Conservation (phyloP, 2,113 vertebrate genomes). For the Rhinoderma darwinii region DNA sequence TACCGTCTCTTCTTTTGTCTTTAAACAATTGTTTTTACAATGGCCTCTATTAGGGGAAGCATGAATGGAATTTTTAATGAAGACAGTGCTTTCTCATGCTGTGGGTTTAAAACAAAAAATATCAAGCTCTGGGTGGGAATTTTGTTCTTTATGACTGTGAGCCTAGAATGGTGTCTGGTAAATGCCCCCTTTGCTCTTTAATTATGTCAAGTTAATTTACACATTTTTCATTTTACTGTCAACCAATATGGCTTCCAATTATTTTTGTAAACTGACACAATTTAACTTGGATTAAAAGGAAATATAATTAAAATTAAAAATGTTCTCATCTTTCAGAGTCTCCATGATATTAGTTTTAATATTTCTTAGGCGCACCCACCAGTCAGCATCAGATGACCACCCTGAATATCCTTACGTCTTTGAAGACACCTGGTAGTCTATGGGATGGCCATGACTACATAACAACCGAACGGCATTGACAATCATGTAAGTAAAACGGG, state of each 20-base stretch:
- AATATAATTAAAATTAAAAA: neutral
- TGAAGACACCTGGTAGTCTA: no score
- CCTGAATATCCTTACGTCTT: no score
- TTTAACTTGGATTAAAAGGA: neutral
- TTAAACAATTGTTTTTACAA: constrained; percentile 84
- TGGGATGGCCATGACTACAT: no score
- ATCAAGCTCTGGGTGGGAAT: neutral
- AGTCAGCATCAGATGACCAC: no score
- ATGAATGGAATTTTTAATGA: constrained; percentile 83
- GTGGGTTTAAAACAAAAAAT: constrained; percentile 69
- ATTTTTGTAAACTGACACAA: neutral
- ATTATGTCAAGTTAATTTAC: neutral
- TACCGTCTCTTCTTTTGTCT: constrained; percentile 85
- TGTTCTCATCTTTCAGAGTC: no score
- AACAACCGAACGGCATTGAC: no score
- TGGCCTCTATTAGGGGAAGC: constrained; percentile 82
- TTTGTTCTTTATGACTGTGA: neutral
- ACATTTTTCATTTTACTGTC: neutral
- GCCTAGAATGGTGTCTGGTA: neutral
- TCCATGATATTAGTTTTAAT: no score
- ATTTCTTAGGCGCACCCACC: no score
- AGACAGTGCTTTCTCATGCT: constrained; percentile 70
- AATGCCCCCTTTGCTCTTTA: neutral
- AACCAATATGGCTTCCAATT: neutral
- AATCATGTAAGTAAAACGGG: no score